A percentile compares a stretch with the other conserved stretches of the same genome.
phyloP scores from a whole-genome alignment of 2,797 vertebrate species.

The Enteromius mattozi region DNA sequence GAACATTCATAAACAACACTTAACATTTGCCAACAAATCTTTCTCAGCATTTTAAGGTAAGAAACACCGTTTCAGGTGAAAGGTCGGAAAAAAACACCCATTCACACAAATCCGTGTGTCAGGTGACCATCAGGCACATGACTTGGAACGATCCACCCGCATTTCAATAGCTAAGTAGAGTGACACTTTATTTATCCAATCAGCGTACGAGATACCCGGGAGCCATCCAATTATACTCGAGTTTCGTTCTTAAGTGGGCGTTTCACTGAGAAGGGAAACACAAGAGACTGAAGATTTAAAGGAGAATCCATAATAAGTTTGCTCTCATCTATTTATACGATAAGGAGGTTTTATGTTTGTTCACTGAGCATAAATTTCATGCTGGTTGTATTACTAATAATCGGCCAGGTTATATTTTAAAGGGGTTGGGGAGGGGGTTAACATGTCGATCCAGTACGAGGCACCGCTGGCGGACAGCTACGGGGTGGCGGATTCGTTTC shows the following conservation, averaged over 20 bases:
- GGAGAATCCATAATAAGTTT: slow-evolving; percentile 71
- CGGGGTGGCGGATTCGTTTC: slow-evolving; percentile 91
- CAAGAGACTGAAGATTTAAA: slow-evolving; percentile 65
- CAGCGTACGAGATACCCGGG: accelerated
- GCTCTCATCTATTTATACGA: slow-evolving; percentile 62
- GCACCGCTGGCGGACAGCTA: slow-evolving; percentile 90
- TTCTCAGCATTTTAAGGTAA: background rate
- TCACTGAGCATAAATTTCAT: slow-evolving; percentile 14
- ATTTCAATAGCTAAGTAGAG: slow-evolving; percentile 49
- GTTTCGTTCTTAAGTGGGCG: slow-evolving; percentile 61
- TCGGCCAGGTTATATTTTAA: slow-evolving; percentile 52
- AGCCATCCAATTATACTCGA: slow-evolving; percentile 68
- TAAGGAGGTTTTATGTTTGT: slow-evolving; percentile 48
- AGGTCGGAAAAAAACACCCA: slow-evolving; percentile 75
- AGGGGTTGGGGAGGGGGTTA: slow-evolving; percentile 70
- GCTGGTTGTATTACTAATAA: slow-evolving; percentile 45
- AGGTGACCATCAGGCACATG: slow-evolving; percentile 86
- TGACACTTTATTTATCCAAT: slow-evolving; percentile 72
- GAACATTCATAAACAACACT: background rate
- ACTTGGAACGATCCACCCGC: slow-evolving; percentile 65
- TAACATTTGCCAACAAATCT: background rate
- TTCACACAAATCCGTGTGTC: slow-evolving; percentile 68
- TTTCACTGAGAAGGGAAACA: slow-evolving; percentile 77
- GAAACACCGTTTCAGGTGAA: slow-evolving; percentile 60
- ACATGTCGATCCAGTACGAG: slow-evolving; percentile 94